Conservation (phyloP, 2,113 vertebrate species). For the Cavia porcellus region DNA sequence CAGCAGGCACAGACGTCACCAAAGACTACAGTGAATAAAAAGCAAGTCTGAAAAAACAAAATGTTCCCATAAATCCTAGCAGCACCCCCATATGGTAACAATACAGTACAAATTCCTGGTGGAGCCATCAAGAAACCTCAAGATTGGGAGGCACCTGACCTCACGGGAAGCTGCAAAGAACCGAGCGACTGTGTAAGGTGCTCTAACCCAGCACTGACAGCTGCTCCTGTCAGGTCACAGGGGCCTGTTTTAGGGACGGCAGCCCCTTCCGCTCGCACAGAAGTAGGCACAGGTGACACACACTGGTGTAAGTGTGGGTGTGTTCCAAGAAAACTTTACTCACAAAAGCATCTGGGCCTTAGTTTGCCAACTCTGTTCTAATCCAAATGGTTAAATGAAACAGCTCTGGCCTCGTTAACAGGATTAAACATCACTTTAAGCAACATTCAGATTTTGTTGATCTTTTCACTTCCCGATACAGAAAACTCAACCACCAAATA, state of each 20-base stretch:
- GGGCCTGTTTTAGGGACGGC: not conserved
- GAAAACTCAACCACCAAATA: not conserved
- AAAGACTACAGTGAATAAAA: not conserved
- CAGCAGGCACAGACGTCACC: not conserved
- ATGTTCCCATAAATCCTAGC: not conserved
- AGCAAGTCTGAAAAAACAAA: not conserved
- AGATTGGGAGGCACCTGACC: not conserved
- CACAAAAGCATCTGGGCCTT: not conserved
- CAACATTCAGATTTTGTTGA: not conserved
- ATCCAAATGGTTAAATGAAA: slow-evolving; percentile 28
- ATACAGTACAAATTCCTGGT: not conserved
- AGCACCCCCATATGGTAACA: not conserved
- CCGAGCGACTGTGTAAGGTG: not conserved
- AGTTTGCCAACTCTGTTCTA: not conserved
- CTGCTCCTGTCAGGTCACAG: not conserved
- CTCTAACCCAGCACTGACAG: not conserved
- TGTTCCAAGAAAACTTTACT: slow-evolving; percentile 22
- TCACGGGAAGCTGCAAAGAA: not conserved
- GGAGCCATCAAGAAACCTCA: not conserved
- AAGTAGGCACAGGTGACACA: not conserved
- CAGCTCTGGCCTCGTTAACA: slow-evolving; percentile 15
- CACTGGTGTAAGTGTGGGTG: not conserved
- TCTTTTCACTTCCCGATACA: not conserved
- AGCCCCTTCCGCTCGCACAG: not conserved
- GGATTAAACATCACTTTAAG: not conserved